Evolutionary conservation across 1,140 invertebrate species (phyloP).

Genomic region (Tachypleus tridentatus): DNA sequence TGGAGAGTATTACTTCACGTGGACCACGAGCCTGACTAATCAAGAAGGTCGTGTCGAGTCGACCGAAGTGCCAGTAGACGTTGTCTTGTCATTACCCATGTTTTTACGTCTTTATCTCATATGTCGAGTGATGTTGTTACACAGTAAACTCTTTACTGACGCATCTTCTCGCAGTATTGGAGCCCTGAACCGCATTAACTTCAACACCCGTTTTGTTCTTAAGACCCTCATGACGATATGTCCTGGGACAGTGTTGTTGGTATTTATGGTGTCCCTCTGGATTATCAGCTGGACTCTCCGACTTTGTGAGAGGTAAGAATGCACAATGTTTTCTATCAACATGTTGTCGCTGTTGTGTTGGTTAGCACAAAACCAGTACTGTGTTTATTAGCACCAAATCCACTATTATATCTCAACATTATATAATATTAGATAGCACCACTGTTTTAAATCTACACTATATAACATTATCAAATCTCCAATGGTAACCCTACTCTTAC

Average conservation of each 20-base stretch:
- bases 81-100: conserved; percentile 95
- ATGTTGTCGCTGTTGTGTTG: no score
- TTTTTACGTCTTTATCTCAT: conserved; percentile 98
- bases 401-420: no score
- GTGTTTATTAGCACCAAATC: no score
- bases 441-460: no score
- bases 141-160: conserved; percentile 98
- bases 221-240: conserved; percentile 99
- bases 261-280: conserved; percentile 98
- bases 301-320: conserved; percentile 90
- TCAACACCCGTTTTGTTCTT: conserved; percentile 97
- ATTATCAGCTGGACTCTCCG: conserved; percentile 98
- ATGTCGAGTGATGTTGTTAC: conserved; percentile 96
- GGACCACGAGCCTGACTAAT: conserved; percentile 90
- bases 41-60: conserved; percentile 50
- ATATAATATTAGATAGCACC: no score
- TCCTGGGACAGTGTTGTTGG: conserved; percentile 92
- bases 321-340: no score
- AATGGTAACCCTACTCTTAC: no score
- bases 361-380: no score
- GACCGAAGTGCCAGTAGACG: conserved; percentile 76
- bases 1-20: conserved; percentile 89
- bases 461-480: no score
- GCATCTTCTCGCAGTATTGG: conserved; percentile 67
- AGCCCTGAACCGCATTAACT: conserved; percentile 98